A percentile compares a stretch with the other conserved stretches of the same genome.
phyloP scores from a whole-genome alignment of 2,888 invertebrate genomes.

The Callyntrura guangdongensis region DNA sequence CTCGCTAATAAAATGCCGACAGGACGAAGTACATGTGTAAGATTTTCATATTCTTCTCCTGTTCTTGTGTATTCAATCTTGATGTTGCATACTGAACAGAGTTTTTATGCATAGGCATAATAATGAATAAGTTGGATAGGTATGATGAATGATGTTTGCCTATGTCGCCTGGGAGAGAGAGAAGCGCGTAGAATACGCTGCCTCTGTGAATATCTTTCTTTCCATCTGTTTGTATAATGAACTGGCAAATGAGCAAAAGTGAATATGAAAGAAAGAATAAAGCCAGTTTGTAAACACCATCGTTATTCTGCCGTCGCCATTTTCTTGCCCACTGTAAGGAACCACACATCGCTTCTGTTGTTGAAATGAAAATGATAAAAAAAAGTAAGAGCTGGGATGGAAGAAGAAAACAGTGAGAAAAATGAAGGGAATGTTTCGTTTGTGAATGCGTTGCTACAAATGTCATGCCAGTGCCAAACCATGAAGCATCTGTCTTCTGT shows the following conservation, averaged over 20 bases:
- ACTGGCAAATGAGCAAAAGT: conserved; percentile 24
- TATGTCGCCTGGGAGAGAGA: too few species aligned
- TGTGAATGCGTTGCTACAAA: too few species aligned
- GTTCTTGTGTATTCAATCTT: neutral
- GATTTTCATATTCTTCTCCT: neutral
- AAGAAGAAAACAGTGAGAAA: too few species aligned
- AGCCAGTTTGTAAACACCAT: conserved; percentile 15
- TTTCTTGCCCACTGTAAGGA: neutral
- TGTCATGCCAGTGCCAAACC: too few species aligned
- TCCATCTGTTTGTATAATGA: conserved; percentile 32
- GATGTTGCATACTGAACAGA: too few species aligned
- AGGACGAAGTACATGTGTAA: neutral
- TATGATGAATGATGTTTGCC: conserved; percentile 19
- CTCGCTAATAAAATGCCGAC: neutral
- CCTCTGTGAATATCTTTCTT: conserved; percentile 10
- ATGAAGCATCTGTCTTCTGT: too few species aligned
- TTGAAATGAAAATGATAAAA: too few species aligned
- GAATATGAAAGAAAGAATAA: too few species aligned
- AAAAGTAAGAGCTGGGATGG: too few species aligned
- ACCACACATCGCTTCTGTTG: too few species aligned
- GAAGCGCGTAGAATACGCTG: neutral
- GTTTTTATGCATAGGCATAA: conserved; percentile 15
- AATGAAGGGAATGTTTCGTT: too few species aligned
- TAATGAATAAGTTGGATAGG: conserved; percentile 34
- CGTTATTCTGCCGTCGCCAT: too few species aligned